Base-by-base conservation (phyloP, 2,888 invertebrate species). In the Calliphora vomitoria region DNA sequence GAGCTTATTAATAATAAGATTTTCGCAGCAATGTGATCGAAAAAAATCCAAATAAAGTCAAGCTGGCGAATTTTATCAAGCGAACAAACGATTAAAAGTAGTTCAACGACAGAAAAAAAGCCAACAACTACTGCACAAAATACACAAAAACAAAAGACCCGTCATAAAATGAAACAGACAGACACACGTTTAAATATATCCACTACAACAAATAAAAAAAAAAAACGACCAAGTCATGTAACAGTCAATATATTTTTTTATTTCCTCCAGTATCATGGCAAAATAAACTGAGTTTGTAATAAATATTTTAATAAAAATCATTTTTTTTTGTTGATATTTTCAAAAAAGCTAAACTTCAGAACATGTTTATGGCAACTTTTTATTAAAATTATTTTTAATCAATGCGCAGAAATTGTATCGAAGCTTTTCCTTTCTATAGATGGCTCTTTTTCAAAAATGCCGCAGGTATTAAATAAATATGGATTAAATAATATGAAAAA, bases 371-470 rank as follows among this genome's bases (percentile, higher is more conserved):
- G 20, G 79, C 80, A 80, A 75, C 68, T 82, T 82, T 84, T 87
- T 78, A 75, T 58, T 58, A 78, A 84, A 79, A 75, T 69, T 64
- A 79, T 68, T 82, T 85, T 85, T 87, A 85, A 85, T 87, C 87
- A 85, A 79, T 74, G 72, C 58, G 62, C 44, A 47, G 41, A 69
- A 75, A 13, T 82, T 87, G 79, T 79, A 82, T 85, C 66, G 82
- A 38, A 38, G 55, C n/a, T 74, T 78, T 82, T 82, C 47, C 55
- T 20, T 72, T 55, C 71, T 72, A 13, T 78, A 71, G 53, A 78
- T 11, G 71, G 64, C 74, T 79, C 74, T 76, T 50, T 69, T 82
- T 69, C 75, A 35, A 62, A 69, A 85, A 44, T 76, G 85, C 85
- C 85, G 75, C 85, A 44, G 75, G 69, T 55, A 85, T 81, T 69